A percentile compares a stretch with the other conserved stretches of the same genome.
Evolutionary conservation across 2,888 invertebrate species (phyloP).

Genomic region (Scaptomyza polygonia): DNA sequence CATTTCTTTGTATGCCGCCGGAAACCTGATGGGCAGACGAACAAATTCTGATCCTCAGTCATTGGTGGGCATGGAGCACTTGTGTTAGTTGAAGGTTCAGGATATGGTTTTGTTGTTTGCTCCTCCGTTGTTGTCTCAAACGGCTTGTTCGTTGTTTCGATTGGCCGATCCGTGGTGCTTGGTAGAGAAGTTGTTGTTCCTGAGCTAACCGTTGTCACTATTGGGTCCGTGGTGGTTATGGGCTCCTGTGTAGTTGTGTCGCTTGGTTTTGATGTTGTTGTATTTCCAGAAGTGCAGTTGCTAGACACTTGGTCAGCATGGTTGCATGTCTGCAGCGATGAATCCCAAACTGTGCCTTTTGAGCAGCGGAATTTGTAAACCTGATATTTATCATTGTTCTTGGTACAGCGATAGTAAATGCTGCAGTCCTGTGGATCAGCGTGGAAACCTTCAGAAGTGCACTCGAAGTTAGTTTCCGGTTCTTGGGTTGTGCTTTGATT

Average conservation of each 20-base stretch:
- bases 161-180: conserved; percentile 22
- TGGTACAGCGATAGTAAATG: conserved; percentile 86
- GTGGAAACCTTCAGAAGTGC: conserved; percentile 84
- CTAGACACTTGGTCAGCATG: conserved; percentile 80
- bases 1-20: conserved; percentile 92
- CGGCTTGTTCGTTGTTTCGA: conserved; percentile 39
- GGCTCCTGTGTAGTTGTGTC: conserved; percentile 40
- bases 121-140: conserved; percentile 38
- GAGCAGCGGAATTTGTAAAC: conserved; percentile 86
- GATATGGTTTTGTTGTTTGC: conserved; percentile 17
- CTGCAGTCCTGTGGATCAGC: conserved; percentile 85
- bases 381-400: conserved; percentile 83
- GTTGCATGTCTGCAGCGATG: conserved; percentile 86
- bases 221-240: conserved; percentile 37
- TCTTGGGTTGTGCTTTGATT: conserved; percentile 54
- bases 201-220: conserved; percentile 37
- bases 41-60: conserved; percentile 88
- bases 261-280: conserved; percentile 38
- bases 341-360: conserved; percentile 87
- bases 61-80: conserved; percentile 76
- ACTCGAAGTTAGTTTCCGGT: conserved; percentile 73
- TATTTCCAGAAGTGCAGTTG: conserved; percentile 76
- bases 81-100: conserved; percentile 35
- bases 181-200: conserved; percentile 42
- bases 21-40: conserved; percentile 93